Evolutionary conservation across 1,140 invertebrate species (phyloP).

Genomic region (Babylonia areolata): DNA sequence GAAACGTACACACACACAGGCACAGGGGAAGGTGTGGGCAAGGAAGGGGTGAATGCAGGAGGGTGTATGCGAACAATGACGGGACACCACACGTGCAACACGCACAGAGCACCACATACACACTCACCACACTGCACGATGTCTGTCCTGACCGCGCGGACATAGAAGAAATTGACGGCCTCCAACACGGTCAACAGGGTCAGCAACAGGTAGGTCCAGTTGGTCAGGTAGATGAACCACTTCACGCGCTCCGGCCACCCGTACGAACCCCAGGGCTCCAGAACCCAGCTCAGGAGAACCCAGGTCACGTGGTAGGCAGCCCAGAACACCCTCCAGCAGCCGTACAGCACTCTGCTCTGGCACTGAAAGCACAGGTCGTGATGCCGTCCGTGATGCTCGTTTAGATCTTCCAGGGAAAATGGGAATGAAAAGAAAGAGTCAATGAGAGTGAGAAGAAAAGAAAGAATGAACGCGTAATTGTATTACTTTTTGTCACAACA

Average conservation of each 20-base stretch:
- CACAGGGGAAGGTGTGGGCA: too few species aligned
- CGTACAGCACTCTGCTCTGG: constrained; percentile 45
- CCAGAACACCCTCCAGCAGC: constrained; percentile 60
- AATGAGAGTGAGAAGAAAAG: too few species aligned
- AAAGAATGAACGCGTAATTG: too few species aligned
- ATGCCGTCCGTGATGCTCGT: too few species aligned
- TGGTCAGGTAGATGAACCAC: constrained; percentile 67
- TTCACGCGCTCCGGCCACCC: constrained; percentile 48
- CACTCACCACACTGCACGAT: constrained; percentile 57
- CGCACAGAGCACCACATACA: too few species aligned
- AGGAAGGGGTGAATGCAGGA: too few species aligned
- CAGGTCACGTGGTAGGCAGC: constrained; percentile 59
- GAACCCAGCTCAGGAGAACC: constrained; percentile 57
- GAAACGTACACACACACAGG: too few species aligned
- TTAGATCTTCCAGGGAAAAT: too few species aligned
- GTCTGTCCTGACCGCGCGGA: constrained; percentile 49
- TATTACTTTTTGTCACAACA: too few species aligned
- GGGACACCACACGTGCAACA: too few species aligned
- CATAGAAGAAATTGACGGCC: constrained; percentile 42
- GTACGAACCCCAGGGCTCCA: constrained; percentile 49
- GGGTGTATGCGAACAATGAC: too few species aligned
- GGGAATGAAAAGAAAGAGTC: too few species aligned
- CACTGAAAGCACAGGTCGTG: constrained; percentile 27
- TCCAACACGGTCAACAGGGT: constrained; percentile 56
- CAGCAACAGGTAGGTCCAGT: constrained; percentile 63